Evolutionary conservation across 2,113 vertebrate genomes (phyloP).

Genomic region (Thermophis baileyi): DNA sequence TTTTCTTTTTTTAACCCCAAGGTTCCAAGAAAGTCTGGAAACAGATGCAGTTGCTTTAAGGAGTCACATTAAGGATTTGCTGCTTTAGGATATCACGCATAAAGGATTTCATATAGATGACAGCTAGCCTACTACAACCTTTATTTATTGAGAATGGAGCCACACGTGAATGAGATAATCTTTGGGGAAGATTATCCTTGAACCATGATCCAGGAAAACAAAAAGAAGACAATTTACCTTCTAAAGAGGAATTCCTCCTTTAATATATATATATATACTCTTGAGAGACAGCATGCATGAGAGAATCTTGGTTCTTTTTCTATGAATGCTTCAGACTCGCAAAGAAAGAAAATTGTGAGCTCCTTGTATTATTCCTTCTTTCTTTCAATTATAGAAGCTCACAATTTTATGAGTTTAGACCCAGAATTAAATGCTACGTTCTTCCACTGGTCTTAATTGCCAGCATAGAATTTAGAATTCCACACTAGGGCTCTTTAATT

Average conservation of each 20-base stretch:
- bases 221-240: neutral
- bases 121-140: neutral
- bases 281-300: neutral
- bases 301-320: neutral
- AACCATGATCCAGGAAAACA: neutral
- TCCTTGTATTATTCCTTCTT: neutral
- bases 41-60: neutral
- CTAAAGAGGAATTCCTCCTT: too few relatives aligned
- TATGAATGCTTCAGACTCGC: neutral
- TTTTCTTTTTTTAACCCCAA: too few relatives aligned
- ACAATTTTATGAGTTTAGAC: neutral
- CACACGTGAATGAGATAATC: neutral
- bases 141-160: neutral
- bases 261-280: too few relatives aligned
- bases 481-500: neutral
- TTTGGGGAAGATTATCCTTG: neutral
- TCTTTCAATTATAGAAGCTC: neutral
- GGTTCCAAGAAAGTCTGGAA: neutral
- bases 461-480: neutral
- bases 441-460: neutral
- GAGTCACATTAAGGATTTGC: neutral
- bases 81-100: neutral
- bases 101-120: neutral
- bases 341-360: neutral
- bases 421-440: neutral